Conservation (phyloP, 2,797 vertebrate genomes). For the Poeciliopsis presidionis region DNA sequence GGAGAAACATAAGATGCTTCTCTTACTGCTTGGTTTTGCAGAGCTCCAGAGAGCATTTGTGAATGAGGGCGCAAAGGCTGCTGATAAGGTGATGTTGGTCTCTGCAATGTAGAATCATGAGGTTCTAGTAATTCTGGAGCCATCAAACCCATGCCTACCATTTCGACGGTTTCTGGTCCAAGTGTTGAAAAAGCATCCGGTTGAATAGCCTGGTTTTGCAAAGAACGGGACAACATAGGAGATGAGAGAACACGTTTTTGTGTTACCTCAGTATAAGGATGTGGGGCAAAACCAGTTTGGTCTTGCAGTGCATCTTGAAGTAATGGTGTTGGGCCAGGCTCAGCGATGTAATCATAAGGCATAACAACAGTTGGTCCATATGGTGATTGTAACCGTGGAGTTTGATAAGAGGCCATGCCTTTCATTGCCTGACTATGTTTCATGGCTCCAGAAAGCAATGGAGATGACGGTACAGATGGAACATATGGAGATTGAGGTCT, state of each 20-base stretch:
- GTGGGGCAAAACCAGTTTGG: slow-evolving; percentile 49
- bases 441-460: slow-evolving; percentile 76
- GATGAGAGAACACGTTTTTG: slow-evolving; percentile 30
- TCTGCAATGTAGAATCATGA: slow-evolving; percentile 46
- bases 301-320: slow-evolving; percentile 79
- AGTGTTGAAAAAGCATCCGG: slow-evolving; percentile 56
- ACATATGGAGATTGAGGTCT: slow-evolving; percentile 67
- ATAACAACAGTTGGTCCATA: slow-evolving; percentile 74
- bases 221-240: slow-evolving; percentile 60
- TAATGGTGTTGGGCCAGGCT: slow-evolving; percentile 74
- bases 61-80: slow-evolving; percentile 56
- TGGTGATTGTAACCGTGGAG: slow-evolving; percentile 61
- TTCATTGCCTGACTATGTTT: slow-evolving; percentile 69
- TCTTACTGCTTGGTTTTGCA: slow-evolving; percentile 71
- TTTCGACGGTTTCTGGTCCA: slow-evolving; percentile 44
- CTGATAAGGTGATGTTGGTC: slow-evolving; percentile 54
- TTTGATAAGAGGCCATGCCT: slow-evolving; percentile 67
- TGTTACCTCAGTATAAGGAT: background rate
- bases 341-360: slow-evolving; percentile 78
- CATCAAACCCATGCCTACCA: slow-evolving; percentile 47
- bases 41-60: slow-evolving; percentile 64
- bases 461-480: slow-evolving; percentile 68
- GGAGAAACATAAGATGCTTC: slow-evolving; percentile 66
- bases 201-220: slow-evolving; percentile 41
- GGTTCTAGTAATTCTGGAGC: slow-evolving; percentile 40